Conservation (phyloP, 2,797 vertebrate genomes). For the Prionace glauca region DNA sequence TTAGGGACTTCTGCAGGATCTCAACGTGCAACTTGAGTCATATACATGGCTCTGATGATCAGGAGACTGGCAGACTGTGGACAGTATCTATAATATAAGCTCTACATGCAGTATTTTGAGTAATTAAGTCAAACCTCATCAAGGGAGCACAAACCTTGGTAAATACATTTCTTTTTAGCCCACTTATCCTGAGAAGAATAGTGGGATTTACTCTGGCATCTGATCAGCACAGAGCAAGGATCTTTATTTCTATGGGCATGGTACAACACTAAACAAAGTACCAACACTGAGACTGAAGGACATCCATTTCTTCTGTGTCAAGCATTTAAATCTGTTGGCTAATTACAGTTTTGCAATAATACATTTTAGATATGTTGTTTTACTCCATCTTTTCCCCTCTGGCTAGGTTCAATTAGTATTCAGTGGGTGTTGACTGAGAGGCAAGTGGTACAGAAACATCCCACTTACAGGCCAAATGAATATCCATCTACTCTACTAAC, state of each 20-base stretch:
- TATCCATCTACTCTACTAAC: too few relatives aligned
- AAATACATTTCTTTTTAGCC: background rate
- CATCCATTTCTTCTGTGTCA: background rate
- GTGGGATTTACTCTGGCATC: background rate
- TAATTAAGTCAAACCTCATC: background rate
- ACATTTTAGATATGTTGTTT: background rate
- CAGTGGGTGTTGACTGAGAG: background rate
- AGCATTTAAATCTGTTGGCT: background rate
- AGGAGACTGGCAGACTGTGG: too few relatives aligned
- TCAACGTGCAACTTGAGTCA: too few relatives aligned
- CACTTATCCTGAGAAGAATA: background rate
- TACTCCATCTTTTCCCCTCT: background rate
- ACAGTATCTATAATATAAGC: background rate
- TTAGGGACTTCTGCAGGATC: too few relatives aligned
- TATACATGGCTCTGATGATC: too few relatives aligned
- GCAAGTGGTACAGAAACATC: background rate
- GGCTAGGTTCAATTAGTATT: background rate
- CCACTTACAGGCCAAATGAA: background rate
- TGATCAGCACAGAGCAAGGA: background rate
- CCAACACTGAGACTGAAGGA: background rate
- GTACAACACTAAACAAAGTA: background rate
- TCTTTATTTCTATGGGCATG: background rate
- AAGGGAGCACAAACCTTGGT: too few relatives aligned
- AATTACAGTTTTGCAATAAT: background rate
- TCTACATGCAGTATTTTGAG: background rate